Base-by-base conservation (phyloP, 2,113 vertebrate species). In the Labeo catla region DNA sequence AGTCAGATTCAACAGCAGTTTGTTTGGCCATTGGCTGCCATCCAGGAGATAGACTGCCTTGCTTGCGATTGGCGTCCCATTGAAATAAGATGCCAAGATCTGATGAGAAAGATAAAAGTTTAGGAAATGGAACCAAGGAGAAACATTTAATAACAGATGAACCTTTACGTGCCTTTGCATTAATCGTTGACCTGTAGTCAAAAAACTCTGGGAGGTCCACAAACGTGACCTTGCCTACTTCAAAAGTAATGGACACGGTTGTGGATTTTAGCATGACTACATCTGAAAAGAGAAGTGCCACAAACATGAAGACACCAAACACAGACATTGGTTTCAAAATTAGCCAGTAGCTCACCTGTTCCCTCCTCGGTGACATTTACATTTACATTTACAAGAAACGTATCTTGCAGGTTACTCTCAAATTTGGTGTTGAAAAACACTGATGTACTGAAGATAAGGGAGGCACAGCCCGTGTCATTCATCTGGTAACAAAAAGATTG, bases 151-250 rank as follows among this genome's bases (percentile, higher is more conserved):
- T n/a, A n/a, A n/a, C n/a, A n/a, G n/a, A n/a, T n/a, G n/a, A n/a
- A n/a, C n/a, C 49, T 2, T 0, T 8, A 86, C 89, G 87, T 85
- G 92, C 94, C 81, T 92, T 93, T 78, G 92, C 94, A 2, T 89
- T 43, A 49, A 95, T 5, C 11, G 0, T 10, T 2, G 88, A 50
- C 7, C 88, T 90, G 16, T 28, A 0, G 1, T 91, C 23, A 89
- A 92, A 94, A 57, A 92, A 63, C 13, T 87, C 87, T 21, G 92
- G 92, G 8, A 88, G 86, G 34, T 94, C 89, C 12, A 92, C 13
- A 57, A 95, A 93, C 8, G 86, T 81, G 8, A 94, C 45, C 7
- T 70, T 91, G 87, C 94, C 94, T 86, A 93, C 34, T 21, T 87
- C 3, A 47, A 91, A 93, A 1, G 89, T 87, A 15, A 95, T 84